These are phyloP conservation scores for mouse (Mus musculus) DNA, from an alignment of 2,113 vertebrate species.

Conservation along the genomic window GRCm39 chr12:95702001-95702500, in stretches of 20 bases:
- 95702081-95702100: constrained; percentile 47
- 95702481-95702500: neutral
- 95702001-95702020: neutral
- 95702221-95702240: neutral
- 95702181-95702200: too few species aligned
- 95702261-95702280: neutral
- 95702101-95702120: constrained; percentile 54
- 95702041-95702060: constrained; percentile 40
- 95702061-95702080: neutral
- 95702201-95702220: too few species aligned
- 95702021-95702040: constrained; percentile 45
- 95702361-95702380: neutral
- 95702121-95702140: constrained; percentile 34
- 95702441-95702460: neutral
- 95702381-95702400: constrained; percentile 41
- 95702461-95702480: neutral
- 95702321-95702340: neutral
- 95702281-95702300: neutral
- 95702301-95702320: constrained; percentile 38
- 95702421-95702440: neutral
- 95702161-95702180: neutral
- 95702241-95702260: constrained; percentile 1
- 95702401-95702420: constrained; percentile 30
- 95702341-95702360: neutral
- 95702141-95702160: neutral